phyloP scores from a whole-genome alignment of 2,113 vertebrate species.

The Forbesichthys papilliferus region DNA sequence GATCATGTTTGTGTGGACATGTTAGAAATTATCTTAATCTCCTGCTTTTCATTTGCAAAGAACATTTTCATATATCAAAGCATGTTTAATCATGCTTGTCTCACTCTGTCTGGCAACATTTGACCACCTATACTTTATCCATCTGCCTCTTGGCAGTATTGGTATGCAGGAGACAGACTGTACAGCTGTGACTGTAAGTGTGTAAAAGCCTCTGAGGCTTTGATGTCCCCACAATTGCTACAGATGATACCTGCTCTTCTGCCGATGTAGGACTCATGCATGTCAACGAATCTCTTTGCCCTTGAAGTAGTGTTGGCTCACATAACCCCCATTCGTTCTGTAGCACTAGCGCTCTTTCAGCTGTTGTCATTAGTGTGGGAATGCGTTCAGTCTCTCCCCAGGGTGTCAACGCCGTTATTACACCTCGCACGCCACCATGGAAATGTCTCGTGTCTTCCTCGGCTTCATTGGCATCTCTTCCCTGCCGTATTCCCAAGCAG shows the following conservation, averaged over 20 bases:
- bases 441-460: constrained; percentile 16
- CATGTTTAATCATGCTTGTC: no score
- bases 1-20: constrained; percentile 17
- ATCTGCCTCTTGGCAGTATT: no score
- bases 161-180: no score
- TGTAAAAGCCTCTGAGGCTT: not conserved
- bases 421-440: not conserved
- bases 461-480: constrained; percentile 43
- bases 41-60: constrained; percentile 16
- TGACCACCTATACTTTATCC: no score
- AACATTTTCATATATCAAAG: constrained; percentile 2
- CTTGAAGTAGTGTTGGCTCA: constrained; percentile 20
- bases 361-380: constrained; percentile 27
- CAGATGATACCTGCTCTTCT: constrained; percentile 21
- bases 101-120: no score
- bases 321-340: not conserved
- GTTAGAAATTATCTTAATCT: constrained; percentile 14
- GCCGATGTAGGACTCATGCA: constrained; percentile 8
- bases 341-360: constrained; percentile 17
- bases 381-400: constrained; percentile 29
- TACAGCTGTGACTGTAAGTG: not conserved
- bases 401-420: constrained; percentile 45
- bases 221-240: constrained; percentile 18
- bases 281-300: constrained; percentile 23
- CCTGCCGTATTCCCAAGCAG: constrained; percentile 43